phyloP scores from a whole-genome alignment of 2,113 vertebrate species.

The Columbina picui region DNA sequence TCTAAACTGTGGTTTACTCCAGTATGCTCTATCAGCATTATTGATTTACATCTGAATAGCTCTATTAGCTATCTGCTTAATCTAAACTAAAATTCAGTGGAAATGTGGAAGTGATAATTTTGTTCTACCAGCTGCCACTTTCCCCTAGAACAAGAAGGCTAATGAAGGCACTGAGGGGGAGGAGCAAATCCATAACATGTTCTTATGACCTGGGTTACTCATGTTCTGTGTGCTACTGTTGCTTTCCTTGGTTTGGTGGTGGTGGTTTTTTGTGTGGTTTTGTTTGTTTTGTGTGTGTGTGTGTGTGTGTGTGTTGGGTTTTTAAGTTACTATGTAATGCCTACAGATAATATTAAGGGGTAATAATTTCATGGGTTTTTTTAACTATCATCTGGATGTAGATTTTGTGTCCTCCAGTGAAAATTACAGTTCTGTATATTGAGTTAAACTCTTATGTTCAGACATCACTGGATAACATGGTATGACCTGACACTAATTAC shows the following conservation, averaged over 20 bases:
- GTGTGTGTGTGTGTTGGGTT: background rate
- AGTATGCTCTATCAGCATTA: background rate
- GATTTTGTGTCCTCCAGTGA: background rate
- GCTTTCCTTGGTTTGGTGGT: background rate
- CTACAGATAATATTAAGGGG: background rate
- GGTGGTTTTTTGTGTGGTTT: no score
- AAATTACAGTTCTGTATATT: background rate
- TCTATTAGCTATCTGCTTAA: background rate
- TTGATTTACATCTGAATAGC: background rate
- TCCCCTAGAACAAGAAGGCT: background rate
- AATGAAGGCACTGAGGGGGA: background rate
- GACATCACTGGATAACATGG: fast-evolving
- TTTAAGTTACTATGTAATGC: background rate
- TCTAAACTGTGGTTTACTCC: background rate
- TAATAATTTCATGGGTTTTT: background rate
- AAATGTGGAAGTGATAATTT: background rate
- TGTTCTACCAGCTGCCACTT: background rate
- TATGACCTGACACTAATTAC: background rate
- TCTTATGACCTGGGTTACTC: background rate
- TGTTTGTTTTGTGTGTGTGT: background rate
- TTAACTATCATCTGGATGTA: background rate
- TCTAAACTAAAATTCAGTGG: background rate
- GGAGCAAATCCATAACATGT: background rate
- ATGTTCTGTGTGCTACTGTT: background rate
- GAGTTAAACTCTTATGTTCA: background rate